These are phyloP conservation scores for Campoplex capitator DNA, from an alignment of 2,888 invertebrate genomes.

Conservation along the genomic window DNA sequence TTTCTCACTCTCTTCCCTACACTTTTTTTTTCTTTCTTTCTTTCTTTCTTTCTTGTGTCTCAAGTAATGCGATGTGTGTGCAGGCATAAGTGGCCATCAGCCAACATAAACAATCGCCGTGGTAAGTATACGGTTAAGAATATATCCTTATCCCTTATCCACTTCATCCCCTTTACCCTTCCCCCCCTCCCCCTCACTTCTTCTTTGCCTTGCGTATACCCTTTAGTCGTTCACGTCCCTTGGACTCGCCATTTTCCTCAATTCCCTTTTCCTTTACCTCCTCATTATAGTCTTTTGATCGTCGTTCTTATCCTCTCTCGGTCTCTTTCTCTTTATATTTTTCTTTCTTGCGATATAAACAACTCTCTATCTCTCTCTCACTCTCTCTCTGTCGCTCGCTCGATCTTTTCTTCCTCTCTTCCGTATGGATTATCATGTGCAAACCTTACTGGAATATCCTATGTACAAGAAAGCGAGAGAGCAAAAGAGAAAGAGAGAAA, in stretches of 20 bases:
- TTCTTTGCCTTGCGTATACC: slow-evolving; percentile 18
- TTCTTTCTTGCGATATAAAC: slow-evolving; percentile 9
- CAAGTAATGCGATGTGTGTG: slow-evolving; percentile 82
- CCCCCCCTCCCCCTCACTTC: slow-evolving; percentile 21
- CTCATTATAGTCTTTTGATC: slow-evolving; percentile 64
- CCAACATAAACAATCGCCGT: slow-evolving; percentile 85
- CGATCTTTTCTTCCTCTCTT: slow-evolving; percentile 22
- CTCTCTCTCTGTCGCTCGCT: slow-evolving; percentile 34
- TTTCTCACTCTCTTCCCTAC: not conserved
- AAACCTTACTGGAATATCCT: slow-evolving; percentile 10
- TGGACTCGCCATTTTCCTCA: slow-evolving; percentile 52
- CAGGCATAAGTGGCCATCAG: slow-evolving; percentile 84
- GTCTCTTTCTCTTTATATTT: slow-evolving; percentile 28
- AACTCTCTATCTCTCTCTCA: slow-evolving; percentile 49
- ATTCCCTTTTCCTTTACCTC: slow-evolving; percentile 64
- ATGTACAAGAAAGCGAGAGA: slow-evolving; percentile 22
- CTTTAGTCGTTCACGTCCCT: slow-evolving; percentile 54
- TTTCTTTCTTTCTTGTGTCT: slow-evolving; percentile 20
- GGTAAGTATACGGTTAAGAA: slow-evolving; percentile 83
- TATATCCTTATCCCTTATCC: slow-evolving; percentile 68
- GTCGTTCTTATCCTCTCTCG: slow-evolving; percentile 58
- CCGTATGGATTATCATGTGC: slow-evolving; percentile 48
- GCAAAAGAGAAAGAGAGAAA: not conserved
- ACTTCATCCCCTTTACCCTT: slow-evolving; percentile 41
- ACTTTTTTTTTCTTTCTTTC: slow-evolving; percentile 13